Evolutionary conservation across 1,140 invertebrate genomes (phyloP).

Genomic region (Hyles euphorbiae): DNA sequence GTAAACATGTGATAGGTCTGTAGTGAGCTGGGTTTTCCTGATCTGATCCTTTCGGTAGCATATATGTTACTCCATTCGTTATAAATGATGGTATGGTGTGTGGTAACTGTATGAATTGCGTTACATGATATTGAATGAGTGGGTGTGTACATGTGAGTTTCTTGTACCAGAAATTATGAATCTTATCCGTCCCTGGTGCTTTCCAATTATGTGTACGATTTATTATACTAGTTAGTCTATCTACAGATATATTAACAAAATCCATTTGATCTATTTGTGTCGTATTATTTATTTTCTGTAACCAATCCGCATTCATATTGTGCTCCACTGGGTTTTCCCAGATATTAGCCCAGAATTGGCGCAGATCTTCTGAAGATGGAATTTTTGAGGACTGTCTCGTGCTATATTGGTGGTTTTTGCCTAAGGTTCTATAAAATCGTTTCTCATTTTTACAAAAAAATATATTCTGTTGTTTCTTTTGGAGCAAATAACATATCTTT

Average conservation of each 20-base stretch:
- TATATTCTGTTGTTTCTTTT: too few relatives aligned
- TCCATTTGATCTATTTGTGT: too few relatives aligned
- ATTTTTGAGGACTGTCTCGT: too few relatives aligned
- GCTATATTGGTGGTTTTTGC: too few relatives aligned
- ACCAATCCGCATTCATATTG: too few relatives aligned
- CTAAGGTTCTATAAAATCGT: too few relatives aligned
- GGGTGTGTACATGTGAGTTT: constrained; percentile 18
- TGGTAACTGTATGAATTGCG: constrained; percentile 16
- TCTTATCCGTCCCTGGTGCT: constrained; percentile 21
- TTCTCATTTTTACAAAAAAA: too few relatives aligned
- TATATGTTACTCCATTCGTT: constrained; percentile 15
- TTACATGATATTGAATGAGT: constrained; percentile 13
- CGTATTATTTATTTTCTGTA: too few relatives aligned
- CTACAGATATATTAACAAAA: neutral
- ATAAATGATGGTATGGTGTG: constrained; percentile 15
- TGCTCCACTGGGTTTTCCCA: too few relatives aligned
- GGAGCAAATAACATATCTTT: too few relatives aligned
- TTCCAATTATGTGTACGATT: constrained; percentile 21
- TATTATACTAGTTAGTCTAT: neutral
- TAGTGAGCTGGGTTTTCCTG: constrained; percentile 16
- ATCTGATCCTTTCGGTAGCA: constrained; percentile 18
- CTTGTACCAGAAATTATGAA: constrained; percentile 25
- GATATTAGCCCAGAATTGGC: too few relatives aligned
- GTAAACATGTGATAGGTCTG: constrained; percentile 21
- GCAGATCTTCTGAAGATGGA: too few relatives aligned